Evolutionary conservation across 2,113 vertebrate genomes (phyloP).

Genomic region (Okapia johnstoni): DNA sequence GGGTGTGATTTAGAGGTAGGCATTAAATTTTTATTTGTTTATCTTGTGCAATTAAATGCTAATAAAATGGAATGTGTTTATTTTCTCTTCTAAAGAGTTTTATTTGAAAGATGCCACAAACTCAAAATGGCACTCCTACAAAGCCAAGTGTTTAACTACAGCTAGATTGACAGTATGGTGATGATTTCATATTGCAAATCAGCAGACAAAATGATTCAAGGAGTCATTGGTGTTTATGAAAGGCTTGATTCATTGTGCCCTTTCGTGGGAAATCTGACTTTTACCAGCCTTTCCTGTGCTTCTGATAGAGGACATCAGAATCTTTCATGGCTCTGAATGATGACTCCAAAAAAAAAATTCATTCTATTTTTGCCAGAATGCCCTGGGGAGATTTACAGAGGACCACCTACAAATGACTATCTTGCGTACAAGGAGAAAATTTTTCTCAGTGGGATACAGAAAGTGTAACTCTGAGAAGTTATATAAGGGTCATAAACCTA

Average conservation of each 20-base stretch:
- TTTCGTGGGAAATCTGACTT: not conserved
- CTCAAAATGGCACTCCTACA: not conserved
- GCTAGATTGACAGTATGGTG: not conserved
- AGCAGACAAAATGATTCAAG: not conserved
- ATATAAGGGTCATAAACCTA: conserved; percentile 43
- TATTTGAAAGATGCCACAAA: not conserved
- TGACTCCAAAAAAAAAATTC: not conserved
- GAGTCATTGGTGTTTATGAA: not conserved
- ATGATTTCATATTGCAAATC: not conserved
- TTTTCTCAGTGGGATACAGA: conserved; percentile 4
- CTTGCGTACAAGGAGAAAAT: not conserved
- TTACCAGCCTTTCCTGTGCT: not conserved
- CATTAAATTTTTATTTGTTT: conserved; percentile 37
- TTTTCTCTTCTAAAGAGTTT: conserved; percentile 15
- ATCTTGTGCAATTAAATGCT: not conserved
- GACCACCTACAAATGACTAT: not conserved
- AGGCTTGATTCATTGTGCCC: not conserved
- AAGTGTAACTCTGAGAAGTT: conserved; percentile 18
- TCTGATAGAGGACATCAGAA: not conserved
- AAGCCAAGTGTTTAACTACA: not conserved
- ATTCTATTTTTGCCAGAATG: not conserved
- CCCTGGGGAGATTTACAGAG: not conserved
- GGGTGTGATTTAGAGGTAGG: not conserved
- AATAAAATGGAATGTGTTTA: not conserved
- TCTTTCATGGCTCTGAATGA: not conserved